A percentile compares a stretch with the other conserved stretches of the same genome.
phyloP scores from a whole-genome alignment of 2,888 invertebrate genomes.

The Heliconius ethilla region DNA sequence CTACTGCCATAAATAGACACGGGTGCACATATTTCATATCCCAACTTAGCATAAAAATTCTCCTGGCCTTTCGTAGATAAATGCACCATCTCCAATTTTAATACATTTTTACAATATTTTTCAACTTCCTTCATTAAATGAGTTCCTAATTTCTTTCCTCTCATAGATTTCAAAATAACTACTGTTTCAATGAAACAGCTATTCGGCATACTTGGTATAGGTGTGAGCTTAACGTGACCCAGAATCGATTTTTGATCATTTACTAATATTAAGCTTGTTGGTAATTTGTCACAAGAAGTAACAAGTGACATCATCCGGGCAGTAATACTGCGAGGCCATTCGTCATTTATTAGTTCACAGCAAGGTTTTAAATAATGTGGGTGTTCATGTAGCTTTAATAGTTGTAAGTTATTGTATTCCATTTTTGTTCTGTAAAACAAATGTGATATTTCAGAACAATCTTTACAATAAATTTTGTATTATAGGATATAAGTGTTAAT shows the following conservation, averaged over 20 bases:
- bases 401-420: slow-evolving; percentile 65
- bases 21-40: slow-evolving; percentile 86
- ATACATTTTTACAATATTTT: slow-evolving; percentile 85
- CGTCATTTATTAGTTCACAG: slow-evolving; percentile 90
- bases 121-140: slow-evolving; percentile 88
- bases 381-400: slow-evolving; percentile 87
- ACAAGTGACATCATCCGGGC: slow-evolving; percentile 89
- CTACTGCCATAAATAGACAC: slow-evolving; percentile 85
- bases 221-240: slow-evolving; percentile 90
- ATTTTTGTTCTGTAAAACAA: slow-evolving; percentile 48
- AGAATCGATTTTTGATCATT: slow-evolving; percentile 81
- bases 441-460: neutral
- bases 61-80: slow-evolving; percentile 89
- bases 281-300: slow-evolving; percentile 87
- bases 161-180: slow-evolving; percentile 86
- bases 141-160: slow-evolving; percentile 90
- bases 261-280: slow-evolving; percentile 87
- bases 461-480: neutral
- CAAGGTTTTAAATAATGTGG: slow-evolving; percentile 87
- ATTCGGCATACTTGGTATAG: slow-evolving; percentile 85
- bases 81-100: slow-evolving; percentile 85
- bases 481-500: neutral
- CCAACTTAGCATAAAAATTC: slow-evolving; percentile 87
- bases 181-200: slow-evolving; percentile 92
- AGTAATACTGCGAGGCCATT: slow-evolving; percentile 92